Percentiles rank a stretch among this genome's conserved stretches.
Evolutionary conservation across 2,888 invertebrate genomes (phyloP).

Genomic region (Hermaeophaga mercurialis): DNA sequence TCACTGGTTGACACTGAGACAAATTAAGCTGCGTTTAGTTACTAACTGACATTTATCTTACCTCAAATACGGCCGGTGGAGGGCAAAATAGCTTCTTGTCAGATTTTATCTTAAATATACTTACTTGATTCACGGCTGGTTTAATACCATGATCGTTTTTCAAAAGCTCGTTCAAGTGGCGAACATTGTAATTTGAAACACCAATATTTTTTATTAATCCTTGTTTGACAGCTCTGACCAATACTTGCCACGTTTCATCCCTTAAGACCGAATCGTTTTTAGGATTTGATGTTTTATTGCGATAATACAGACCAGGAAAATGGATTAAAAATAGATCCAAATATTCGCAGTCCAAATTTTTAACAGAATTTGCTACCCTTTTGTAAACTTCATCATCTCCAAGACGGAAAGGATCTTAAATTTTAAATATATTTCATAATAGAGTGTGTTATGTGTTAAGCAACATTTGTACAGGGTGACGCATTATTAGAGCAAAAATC

Average conservation of each 20-base stretch:
- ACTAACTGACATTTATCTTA: too few relatives aligned
- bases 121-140: conserved; percentile 79
- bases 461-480: too few relatives aligned
- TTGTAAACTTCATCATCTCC: conserved; percentile 59
- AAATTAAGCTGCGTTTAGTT: too few relatives aligned
- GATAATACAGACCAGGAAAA: conserved; percentile 71
- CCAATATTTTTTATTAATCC: conserved; percentile 72
- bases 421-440: too few relatives aligned
- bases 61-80: too few relatives aligned
- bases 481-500: too few relatives aligned
- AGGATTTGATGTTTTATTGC: conserved; percentile 59
- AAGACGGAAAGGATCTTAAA: conserved; percentile 64
- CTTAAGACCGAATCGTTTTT: conserved; percentile 64
- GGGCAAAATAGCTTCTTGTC: too few relatives aligned
- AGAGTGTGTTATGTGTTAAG: too few relatives aligned
- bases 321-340: conserved; percentile 82
- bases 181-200: conserved; percentile 78
- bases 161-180: conserved; percentile 70
- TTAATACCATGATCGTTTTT: conserved; percentile 60
- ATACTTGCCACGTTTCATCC: conserved; percentile 68
- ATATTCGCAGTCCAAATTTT: conserved; percentile 68
- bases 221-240: conserved; percentile 67
- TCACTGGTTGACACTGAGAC: too few relatives aligned
- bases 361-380: conserved; percentile 63
- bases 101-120: too few relatives aligned